A percentile compares a stretch with the other conserved stretches of the same genome.
Conservation (phyloP, 1,140 invertebrate species). For the Lasioglossum albipes region DNA sequence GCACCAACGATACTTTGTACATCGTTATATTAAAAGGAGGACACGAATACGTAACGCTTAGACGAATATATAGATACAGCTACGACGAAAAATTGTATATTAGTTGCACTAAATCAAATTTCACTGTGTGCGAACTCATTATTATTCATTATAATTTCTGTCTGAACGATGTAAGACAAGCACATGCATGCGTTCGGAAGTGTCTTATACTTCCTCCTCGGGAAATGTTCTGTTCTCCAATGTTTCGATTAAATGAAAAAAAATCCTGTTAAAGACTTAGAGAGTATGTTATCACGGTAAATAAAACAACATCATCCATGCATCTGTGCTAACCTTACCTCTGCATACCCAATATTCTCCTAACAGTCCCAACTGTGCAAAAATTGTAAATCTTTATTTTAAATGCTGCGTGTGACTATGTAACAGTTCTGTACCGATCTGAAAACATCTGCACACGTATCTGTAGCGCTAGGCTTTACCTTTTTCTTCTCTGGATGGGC, state of each 20-base stretch:
- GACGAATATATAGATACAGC: constrained; percentile 1
- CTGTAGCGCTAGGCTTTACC: constrained; percentile 77
- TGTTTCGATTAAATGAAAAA: background rate
- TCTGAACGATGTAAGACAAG: constrained; percentile 21
- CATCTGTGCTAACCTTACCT: constrained; percentile 71
- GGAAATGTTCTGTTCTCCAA: no score
- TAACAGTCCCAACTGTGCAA: constrained; percentile 73
- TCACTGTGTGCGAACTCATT: background rate
- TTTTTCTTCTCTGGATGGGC: constrained; percentile 88
- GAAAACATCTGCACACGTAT: background rate
- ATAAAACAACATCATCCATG: constrained; percentile 63
- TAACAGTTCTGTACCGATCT: background rate
- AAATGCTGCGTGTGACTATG: background rate
- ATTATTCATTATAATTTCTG: background rate
- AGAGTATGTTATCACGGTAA: constrained; percentile 33
- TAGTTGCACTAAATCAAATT: constrained; percentile 13
- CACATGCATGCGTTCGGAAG: constrained; percentile 33
- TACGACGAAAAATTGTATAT: background rate
- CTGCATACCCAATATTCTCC: constrained; percentile 63
- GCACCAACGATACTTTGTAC: background rate
- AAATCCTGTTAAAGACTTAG: background rate
- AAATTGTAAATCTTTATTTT: constrained; percentile 64
- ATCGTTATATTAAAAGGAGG: background rate
- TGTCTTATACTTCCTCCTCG: background rate
- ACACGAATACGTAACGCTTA: background rate